These are phyloP conservation scores for Oenanthe melanoleuca DNA, from an alignment of 2,113 vertebrate genomes.

Conservation along the genomic window DNA sequence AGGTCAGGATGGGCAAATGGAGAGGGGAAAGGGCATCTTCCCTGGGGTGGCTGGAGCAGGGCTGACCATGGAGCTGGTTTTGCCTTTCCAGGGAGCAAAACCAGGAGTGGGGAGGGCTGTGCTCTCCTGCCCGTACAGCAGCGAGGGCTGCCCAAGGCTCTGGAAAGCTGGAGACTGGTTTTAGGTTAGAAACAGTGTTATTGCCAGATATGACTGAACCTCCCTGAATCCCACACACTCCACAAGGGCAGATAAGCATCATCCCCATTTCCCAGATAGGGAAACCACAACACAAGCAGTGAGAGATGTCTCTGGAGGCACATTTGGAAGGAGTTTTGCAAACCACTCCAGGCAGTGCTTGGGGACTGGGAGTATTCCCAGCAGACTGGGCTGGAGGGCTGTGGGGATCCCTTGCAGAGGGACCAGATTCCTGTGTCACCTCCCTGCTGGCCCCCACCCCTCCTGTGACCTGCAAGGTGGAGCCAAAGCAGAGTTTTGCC, in stretches of 20 bases:
- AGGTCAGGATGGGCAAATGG: conserved; percentile 74
- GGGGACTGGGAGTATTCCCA: background rate
- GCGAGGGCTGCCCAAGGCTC: background rate
- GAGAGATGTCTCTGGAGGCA: background rate
- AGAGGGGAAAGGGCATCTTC: background rate
- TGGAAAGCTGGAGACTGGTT: background rate
- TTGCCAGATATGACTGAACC: background rate
- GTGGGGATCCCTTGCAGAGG: background rate
- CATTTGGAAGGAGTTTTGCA: background rate
- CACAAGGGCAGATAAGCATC: background rate
- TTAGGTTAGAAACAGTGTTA: background rate
- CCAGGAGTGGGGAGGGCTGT: background rate
- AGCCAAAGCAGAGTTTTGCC: rapidly evolving
- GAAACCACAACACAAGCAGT: background rate
- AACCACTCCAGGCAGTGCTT: background rate
- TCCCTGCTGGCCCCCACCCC: background rate
- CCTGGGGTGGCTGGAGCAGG: background rate
- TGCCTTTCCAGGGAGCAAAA: background rate
- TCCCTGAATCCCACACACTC: background rate
- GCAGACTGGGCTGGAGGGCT: background rate
- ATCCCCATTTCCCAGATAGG: background rate
- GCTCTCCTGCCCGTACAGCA: background rate
- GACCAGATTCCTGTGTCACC: rapidly evolving
- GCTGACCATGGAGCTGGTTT: background rate
- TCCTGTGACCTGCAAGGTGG: background rate